phyloP scores from a whole-genome alignment of 2,888 invertebrate species.

The Mythimna lalbum region DNA sequence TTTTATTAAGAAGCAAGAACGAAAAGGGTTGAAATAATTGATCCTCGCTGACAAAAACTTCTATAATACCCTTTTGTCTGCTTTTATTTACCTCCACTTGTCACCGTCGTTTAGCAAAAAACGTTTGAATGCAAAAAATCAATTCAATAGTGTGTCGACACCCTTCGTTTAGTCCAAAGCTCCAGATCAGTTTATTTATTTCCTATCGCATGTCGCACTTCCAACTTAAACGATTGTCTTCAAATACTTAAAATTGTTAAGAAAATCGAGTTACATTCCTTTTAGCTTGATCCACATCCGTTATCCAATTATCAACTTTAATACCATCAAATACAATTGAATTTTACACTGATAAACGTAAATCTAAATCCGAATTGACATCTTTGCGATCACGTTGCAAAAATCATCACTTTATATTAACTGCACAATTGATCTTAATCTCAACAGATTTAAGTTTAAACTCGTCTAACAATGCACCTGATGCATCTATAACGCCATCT shows the following conservation, averaged over 20 bases:
- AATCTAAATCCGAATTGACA: slow-evolving; percentile 65
- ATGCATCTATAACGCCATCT: slow-evolving; percentile 46
- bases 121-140: slow-evolving; percentile 46
- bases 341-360: slow-evolving; percentile 38
- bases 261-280: slow-evolving; percentile 66
- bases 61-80: slow-evolving; percentile 1
- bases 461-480: slow-evolving; percentile 39
- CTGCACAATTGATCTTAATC: slow-evolving; percentile 43
- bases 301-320: slow-evolving; percentile 59
- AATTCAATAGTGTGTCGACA: slow-evolving; percentile 42
- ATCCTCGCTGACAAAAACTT: slow-evolving; percentile 5
- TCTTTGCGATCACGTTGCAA: slow-evolving; percentile 61
- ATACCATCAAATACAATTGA: slow-evolving; percentile 40
- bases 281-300: slow-evolving; percentile 29
- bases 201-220: slow-evolving; percentile 55
- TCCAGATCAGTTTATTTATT: slow-evolving; percentile 58
- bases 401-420: slow-evolving; percentile 41
- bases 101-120: slow-evolving; percentile 27
- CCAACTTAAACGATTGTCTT: slow-evolving; percentile 63
- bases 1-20: not conserved
- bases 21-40: slow-evolving; percentile 9
- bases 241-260: slow-evolving; percentile 65
- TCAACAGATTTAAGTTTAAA: slow-evolving; percentile 40
- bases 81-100: slow-evolving; percentile 38
- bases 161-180: slow-evolving; percentile 44